Evolutionary conservation across 1,140 invertebrate genomes (phyloP).

Genomic region (Philotrypesis tridentata): DNA sequence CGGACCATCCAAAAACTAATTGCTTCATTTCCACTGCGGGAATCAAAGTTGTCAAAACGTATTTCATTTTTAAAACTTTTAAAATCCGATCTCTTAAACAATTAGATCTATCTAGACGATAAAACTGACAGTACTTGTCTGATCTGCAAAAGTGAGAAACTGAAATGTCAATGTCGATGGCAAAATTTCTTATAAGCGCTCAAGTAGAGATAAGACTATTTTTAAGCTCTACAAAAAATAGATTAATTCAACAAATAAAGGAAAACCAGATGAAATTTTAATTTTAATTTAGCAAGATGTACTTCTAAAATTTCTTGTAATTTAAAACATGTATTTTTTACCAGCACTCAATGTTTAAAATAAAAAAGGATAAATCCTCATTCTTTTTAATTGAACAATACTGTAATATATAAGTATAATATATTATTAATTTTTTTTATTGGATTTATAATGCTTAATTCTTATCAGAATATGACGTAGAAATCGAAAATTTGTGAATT

Average conservation of each 20-base stretch:
- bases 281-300: no score
- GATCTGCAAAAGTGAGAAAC: neutral
- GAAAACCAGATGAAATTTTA: neutral
- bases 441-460: no score
- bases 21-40: slow-evolving; percentile 37
- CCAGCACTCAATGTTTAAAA: no score
- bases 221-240: neutral
- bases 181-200: neutral
- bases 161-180: neutral
- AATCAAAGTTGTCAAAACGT: neutral
- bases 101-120: neutral
- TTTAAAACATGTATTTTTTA: no score
- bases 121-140: neutral
- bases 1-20: slow-evolving; percentile 71
- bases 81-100: neutral
- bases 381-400: no score
- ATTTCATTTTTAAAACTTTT: neutral
- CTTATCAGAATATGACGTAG: no score
- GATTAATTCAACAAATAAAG: neutral
- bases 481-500: no score
- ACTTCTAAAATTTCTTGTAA: no score
- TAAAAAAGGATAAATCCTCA: no score
- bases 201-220: slow-evolving; percentile 9
- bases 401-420: no score
- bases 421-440: no score